Conservation (phyloP, 2,797 vertebrate species). For the Spinus pinus region DNA sequence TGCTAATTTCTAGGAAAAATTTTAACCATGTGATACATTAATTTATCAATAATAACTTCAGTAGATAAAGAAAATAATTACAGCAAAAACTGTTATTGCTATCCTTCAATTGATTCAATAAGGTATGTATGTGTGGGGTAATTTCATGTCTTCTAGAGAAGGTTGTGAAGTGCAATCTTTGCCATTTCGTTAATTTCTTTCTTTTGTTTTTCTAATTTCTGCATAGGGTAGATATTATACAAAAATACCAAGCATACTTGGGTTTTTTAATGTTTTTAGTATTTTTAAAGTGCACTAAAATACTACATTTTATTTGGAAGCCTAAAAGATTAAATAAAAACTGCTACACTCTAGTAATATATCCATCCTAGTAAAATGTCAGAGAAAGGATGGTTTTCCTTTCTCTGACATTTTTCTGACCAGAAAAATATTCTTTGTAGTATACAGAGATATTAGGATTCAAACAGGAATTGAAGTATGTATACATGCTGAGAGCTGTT, state of each 20-base stretch:
- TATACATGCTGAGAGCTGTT: background rate
- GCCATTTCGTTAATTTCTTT: background rate
- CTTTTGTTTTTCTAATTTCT: background rate
- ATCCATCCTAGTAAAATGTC: no score
- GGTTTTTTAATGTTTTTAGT: background rate
- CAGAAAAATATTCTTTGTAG: background rate
- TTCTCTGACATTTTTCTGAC: background rate
- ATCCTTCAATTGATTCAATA: background rate
- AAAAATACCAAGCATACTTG: background rate
- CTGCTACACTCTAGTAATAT: fast-evolving
- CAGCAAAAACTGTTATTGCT: background rate
- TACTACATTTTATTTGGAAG: background rate
- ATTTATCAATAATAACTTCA: background rate
- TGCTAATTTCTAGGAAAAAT: background rate
- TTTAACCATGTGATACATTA: background rate
- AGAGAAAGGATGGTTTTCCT: background rate
- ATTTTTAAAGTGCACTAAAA: background rate
- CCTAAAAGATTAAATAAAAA: background rate
- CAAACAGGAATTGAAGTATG: background rate
- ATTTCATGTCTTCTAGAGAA: background rate
- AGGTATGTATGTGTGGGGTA: background rate
- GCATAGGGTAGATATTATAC: background rate
- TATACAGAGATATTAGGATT: background rate
- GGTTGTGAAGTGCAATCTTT: background rate
- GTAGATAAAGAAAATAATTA: background rate